These are phyloP conservation scores for Struthidea cinerea DNA, from an alignment of 2,113 vertebrate genomes.

Conservation along the genomic window DNA sequence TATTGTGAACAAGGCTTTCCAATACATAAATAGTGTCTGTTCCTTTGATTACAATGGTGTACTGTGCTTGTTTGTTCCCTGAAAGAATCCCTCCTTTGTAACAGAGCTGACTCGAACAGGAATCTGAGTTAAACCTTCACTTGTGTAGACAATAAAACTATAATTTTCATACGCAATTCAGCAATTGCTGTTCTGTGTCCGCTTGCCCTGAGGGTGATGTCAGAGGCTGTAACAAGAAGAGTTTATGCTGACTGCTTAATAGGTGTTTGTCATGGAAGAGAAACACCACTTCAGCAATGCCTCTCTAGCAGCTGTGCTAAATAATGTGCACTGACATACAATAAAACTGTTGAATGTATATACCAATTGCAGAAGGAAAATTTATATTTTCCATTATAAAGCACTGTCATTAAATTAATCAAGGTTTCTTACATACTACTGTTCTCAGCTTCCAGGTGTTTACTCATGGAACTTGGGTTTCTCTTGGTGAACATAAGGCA, in stretches of 20 bases:
- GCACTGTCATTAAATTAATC: background rate
- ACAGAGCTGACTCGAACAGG: constrained; percentile 63
- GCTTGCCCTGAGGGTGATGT: constrained; percentile 71
- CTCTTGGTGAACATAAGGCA: background rate
- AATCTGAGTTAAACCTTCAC: constrained; percentile 74
- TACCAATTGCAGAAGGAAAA: constrained; percentile 9
- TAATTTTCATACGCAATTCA: constrained; percentile 74
- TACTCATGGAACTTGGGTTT: background rate
- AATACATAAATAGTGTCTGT: constrained; percentile 82
- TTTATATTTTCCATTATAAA: background rate
- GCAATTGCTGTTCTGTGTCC: constrained; percentile 69
- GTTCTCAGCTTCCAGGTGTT: background rate
- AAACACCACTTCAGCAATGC: constrained; percentile 45
- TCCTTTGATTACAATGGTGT: constrained; percentile 82
- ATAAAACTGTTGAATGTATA: constrained; percentile 48
- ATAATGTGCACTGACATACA: constrained; percentile 34
- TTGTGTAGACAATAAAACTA: constrained; percentile 80
- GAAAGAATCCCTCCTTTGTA: constrained; percentile 79
- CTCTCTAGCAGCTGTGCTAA: constrained; percentile 62
- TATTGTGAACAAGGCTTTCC: constrained; percentile 76
- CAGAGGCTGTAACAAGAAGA: constrained; percentile 67
- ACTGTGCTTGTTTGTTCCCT: constrained; percentile 81
- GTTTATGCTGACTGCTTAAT: constrained; percentile 70
- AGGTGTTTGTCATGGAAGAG: constrained; percentile 72
- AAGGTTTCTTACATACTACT: background rate